Percentiles rank a stretch among this genome's conserved stretches.
Conservation (phyloP, 2,888 invertebrate species). For the Cerastis rubricosa region DNA sequence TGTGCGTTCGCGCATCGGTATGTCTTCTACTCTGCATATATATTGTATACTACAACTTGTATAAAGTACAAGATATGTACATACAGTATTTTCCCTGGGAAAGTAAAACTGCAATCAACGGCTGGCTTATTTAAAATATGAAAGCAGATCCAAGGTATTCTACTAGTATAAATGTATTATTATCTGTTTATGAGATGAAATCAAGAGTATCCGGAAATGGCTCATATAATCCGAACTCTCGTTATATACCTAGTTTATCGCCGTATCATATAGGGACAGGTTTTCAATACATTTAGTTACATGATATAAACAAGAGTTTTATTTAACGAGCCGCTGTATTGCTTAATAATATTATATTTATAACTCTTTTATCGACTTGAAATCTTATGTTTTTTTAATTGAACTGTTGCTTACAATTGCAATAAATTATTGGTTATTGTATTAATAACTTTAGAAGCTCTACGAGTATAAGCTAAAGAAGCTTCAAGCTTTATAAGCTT, state of each 20-base stretch:
- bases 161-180: not conserved
- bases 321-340: not conserved
- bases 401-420: not conserved
- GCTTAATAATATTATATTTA: slow-evolving; percentile 13
- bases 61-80: no score
- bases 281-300: slow-evolving; percentile 29
- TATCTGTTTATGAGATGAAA: slow-evolving; percentile 35
- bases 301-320: slow-evolving; percentile 20
- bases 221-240: not conserved
- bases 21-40: not conserved
- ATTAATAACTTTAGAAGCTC: not conserved
- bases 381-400: slow-evolving; percentile 20
- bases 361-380: not conserved
- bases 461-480: no score
- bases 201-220: slow-evolving; percentile 49
- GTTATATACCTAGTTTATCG: slow-evolving; percentile 8
- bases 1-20: not conserved
- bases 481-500: no score
- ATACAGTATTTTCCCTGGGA: not conserved
- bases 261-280: slow-evolving; percentile 1
- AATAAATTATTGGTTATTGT: no score
- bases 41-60: no score
- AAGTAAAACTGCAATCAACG: not conserved
- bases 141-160: not conserved
- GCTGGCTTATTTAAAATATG: not conserved